Evolutionary conservation across 2,888 invertebrate genomes (phyloP), one percentile per base, ranked within the genome.

Genomic region (Phorcus lineatus): DNA sequence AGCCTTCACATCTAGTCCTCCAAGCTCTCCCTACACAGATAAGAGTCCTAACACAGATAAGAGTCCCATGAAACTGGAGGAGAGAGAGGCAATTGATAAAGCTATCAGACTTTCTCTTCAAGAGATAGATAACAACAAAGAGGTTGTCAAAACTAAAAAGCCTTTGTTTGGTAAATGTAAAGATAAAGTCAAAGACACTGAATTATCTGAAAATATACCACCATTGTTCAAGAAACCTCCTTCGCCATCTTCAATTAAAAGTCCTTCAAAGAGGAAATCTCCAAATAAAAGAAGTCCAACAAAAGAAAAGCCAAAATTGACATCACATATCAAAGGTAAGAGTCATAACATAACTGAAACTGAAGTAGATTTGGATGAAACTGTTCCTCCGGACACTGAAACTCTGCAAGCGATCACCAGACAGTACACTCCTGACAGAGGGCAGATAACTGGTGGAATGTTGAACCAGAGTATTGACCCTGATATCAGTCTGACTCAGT

Each of bases 381-480:
- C 84, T 24, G 52, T 85, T 13, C 52, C 80, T 19, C 80, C 85
- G n/a, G 70, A 80, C 52, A 28, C 66, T 13, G 62, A 24, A 62
- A 28, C 62, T 28, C 28, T 62, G 19, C 28, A 62, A 16, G 28
- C 62, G 13, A 16, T 62, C 28, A 28, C 24, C 28, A 47, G 47
- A 47, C 47, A 47, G 47, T 47, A 47, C 13, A 13, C 7, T 47
- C 47, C 47, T 9, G 22, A 28, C 17, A 62, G 24, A 62, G 62
- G 62, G 28, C 9, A 22, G 28, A 53, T 17, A 31, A 22, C 24
- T 22, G 67, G 66, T 70, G 52, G 28, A 2, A 77, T 55, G 24
- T 70, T 83, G 40, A 88, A 88, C 81, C 84, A 86, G 17, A 88
- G 88, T 78, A 24, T 88, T 22, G 88, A 87, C 36, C 88, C 88